Evolutionary conservation across 2,113 vertebrate genomes (phyloP), one percentile per base, ranked within the genome.

Genomic region (Lates calcarifer): DNA sequence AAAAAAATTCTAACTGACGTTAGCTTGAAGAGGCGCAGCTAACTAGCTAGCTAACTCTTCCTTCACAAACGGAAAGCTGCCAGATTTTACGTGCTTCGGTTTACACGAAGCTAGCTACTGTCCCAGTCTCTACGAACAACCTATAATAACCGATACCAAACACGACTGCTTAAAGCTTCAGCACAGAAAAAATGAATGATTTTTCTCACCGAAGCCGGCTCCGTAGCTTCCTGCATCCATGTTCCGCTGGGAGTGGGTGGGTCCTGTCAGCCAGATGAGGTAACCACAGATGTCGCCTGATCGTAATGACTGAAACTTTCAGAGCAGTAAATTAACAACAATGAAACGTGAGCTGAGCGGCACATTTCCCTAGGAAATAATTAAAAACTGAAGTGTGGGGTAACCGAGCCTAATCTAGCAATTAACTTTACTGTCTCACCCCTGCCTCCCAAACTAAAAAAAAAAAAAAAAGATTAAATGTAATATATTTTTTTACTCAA

Each of bases 171-270:
- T 31, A 2, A 8, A 9, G 7, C 28, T 37, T 64, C 0, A 14
- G 2, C 1, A 4, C 9, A 24, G 43, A 5, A 43, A 31, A 76
- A 76, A 79, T 64, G 1, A 83, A 66, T 60, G 41, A 63, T 79
- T 55, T 68, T 29, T 22, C 93, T 93, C 75, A 95, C 95, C 94
- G 79, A 83, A 90, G 93, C 95, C 95, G 95, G 95, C 90, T 93
- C 77, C 75, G 87, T 31, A 76, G 89, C 90, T 91, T 92, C 90
- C 90, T 92, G 86, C 77, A 82, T 84, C 75, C 93, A 93, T 94
- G 90, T 84, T 95, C 80, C 60, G 49, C 85, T 53, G 49, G 24
- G 58, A 85, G 77, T 73, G 65, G 65, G 71, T 37, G 81, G 89
- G 93, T 92, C 93, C 90, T 91, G 31, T 7, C 58, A 47, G 24